phyloP scores from a whole-genome alignment of 2,113 vertebrate species.

The Psittacus erithacus region DNA sequence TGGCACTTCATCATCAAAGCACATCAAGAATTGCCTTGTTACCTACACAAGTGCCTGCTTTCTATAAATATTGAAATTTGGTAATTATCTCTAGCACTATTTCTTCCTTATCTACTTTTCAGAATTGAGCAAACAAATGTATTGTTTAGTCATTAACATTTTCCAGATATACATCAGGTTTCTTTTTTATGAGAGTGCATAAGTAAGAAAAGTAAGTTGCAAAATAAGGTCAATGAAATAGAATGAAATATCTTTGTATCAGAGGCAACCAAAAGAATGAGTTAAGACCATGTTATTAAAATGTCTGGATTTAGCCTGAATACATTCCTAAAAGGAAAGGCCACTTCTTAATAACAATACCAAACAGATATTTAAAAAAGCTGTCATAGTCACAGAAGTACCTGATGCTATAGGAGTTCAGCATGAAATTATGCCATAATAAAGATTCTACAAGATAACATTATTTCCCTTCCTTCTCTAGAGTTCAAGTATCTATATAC shows the following conservation, averaged over 20 bases:
- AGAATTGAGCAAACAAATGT: slow-evolving; percentile 43
- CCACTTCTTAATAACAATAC: neutral
- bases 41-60: slow-evolving; percentile 56
- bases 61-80: slow-evolving; percentile 70
- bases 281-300: neutral
- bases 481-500: neutral
- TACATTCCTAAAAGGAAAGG: neutral
- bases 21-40: slow-evolving; percentile 62
- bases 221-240: slow-evolving; percentile 11
- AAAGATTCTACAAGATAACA: neutral
- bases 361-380: neutral
- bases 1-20: slow-evolving; percentile 69
- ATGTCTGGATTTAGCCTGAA: neutral
- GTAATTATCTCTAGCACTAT: slow-evolving; percentile 67
- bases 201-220: slow-evolving; percentile 11
- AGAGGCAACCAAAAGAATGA: neutral
- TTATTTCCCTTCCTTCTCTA: neutral
- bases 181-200: slow-evolving; percentile 19
- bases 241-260: neutral
- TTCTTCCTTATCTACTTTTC: slow-evolving; percentile 55
- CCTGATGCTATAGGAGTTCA: neutral
- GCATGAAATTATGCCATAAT: neutral
- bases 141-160: slow-evolving; percentile 34
- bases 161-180: neutral
- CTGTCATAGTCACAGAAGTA: neutral